Conservation (phyloP, 2,888 invertebrate genomes). For the Volucella inanis region DNA sequence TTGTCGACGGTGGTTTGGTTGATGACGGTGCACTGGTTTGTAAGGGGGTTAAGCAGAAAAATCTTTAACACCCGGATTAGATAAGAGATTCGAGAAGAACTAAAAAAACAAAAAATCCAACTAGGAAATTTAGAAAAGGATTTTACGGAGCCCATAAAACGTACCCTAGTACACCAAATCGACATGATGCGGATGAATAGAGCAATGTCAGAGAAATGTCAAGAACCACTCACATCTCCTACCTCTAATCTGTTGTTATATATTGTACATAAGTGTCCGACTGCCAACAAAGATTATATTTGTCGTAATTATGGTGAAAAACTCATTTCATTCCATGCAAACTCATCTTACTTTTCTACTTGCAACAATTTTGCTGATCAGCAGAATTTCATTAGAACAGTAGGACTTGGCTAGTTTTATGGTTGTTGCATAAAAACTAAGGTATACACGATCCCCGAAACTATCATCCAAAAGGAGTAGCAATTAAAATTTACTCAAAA, state of each 20-base stretch:
- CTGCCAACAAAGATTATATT: conserved; percentile 35
- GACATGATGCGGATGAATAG: conserved; percentile 40
- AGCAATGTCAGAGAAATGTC: conserved; percentile 56
- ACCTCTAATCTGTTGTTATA: background rate
- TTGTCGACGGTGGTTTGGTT: background rate
- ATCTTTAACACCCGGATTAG: conserved; percentile 48
- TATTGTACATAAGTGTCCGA: background rate
- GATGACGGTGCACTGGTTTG: too few relatives aligned
- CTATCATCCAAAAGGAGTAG: conserved; percentile 26
- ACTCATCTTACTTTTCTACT: too few relatives aligned
- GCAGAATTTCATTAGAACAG: conserved; percentile 44
- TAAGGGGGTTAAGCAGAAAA: background rate
- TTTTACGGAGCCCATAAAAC: conserved; percentile 26
- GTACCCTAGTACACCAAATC: conserved; percentile 37
- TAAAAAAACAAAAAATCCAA: background rate
- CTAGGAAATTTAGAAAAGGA: conserved; percentile 28
- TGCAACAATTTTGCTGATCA: conserved; percentile 37
- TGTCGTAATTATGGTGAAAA: background rate
- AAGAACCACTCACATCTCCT: background rate
- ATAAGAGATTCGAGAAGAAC: conserved; percentile 10
- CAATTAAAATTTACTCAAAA: conserved; percentile 58
- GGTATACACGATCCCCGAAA: background rate
- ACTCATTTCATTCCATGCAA: background rate
- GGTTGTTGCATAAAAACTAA: conserved; percentile 24
- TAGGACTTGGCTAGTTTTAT: conserved; percentile 29